Conservation (phyloP, 2,113 vertebrate species). For the Sinosuthora webbiana region DNA sequence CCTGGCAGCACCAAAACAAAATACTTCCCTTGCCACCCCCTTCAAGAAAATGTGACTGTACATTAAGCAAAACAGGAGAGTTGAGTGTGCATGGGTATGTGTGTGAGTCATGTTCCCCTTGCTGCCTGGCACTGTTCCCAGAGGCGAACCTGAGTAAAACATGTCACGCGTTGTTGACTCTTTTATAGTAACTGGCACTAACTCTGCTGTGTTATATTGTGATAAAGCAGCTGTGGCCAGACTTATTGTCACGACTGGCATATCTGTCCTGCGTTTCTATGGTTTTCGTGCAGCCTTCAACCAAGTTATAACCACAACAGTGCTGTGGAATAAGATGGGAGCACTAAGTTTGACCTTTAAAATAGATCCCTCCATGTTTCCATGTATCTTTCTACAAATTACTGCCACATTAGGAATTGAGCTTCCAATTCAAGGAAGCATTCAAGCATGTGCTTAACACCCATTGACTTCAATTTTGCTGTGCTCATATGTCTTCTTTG, state of each 20-base stretch:
- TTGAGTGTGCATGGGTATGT: neutral
- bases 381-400: neutral
- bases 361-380: neutral
- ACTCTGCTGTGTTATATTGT: neutral
- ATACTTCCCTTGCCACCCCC: neutral
- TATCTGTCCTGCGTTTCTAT: neutral
- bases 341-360: neutral
- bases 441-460: constrained; percentile 14
- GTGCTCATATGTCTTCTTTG: neutral
- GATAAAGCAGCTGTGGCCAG: neutral
- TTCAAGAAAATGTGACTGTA: constrained; percentile 7
- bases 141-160: constrained; percentile 37
- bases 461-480: constrained; percentile 17
- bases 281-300: neutral
- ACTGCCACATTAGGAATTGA: constrained; percentile 1
- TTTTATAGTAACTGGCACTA: constrained; percentile 36
- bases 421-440: neutral
- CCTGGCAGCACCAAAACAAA: neutral
- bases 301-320: neutral
- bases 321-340: neutral
- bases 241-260: neutral
- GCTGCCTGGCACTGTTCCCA: constrained; percentile 26
- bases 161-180: constrained; percentile 37
- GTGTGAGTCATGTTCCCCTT: neutral
- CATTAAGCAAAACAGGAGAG: neutral